Percentiles rank a stretch among this genome's conserved stretches.
phyloP scores from a whole-genome alignment of 2,888 invertebrate genomes.

The Hyalella azteca region DNA sequence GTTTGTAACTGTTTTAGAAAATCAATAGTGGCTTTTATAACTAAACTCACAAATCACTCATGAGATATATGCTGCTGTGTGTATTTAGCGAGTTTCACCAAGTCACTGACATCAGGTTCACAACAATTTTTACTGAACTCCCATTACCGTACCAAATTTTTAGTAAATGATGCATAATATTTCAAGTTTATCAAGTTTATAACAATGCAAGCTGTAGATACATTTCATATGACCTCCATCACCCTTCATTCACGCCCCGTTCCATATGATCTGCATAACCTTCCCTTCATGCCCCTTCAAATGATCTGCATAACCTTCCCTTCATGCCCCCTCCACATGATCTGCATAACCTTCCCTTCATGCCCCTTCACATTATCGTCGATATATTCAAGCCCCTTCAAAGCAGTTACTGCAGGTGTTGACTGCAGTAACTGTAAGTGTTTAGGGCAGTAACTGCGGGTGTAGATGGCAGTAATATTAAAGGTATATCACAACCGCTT shows the following conservation, averaged over 20 bases:
- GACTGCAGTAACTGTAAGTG: not conserved
- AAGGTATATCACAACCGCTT: not conserved
- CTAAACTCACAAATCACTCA: not conserved
- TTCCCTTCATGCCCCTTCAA: too few relatives aligned
- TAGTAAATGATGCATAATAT: too few relatives aligned
- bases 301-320: not conserved
- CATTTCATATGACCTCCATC: too few relatives aligned
- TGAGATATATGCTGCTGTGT: not conserved
- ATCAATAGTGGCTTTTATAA: not conserved
- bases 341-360: not conserved
- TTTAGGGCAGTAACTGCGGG: not conserved
- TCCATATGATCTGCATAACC: too few relatives aligned
- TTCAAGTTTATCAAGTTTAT: too few relatives aligned
- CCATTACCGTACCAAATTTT: not conserved
- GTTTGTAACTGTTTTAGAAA: not conserved
- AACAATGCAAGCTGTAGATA: too few relatives aligned
- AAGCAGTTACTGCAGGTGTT: not conserved
- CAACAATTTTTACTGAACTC: not conserved
- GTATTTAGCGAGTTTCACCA: not conserved
- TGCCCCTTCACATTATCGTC: not conserved
- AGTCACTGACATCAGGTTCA: not conserved
- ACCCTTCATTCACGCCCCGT: too few relatives aligned
- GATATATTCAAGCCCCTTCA: not conserved
- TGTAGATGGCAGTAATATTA: not conserved
- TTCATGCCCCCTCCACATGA: not conserved